Conservation (phyloP, 2,888 invertebrate genomes). For the Pristionchus japonicus region DNA sequence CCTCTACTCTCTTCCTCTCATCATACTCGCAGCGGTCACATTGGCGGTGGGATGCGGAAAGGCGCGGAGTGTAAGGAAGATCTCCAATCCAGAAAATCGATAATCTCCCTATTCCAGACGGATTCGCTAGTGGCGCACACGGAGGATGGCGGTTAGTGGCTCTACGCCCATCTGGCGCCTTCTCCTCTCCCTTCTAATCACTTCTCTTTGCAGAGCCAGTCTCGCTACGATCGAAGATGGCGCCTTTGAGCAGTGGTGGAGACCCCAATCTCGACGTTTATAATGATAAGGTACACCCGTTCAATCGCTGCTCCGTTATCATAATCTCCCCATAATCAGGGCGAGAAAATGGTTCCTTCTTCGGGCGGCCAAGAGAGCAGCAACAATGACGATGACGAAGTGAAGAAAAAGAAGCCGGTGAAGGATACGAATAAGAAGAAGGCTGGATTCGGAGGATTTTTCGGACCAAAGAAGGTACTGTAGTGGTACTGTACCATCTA, state of each 20-base stretch:
- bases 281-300: not conserved
- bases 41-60: not conserved
- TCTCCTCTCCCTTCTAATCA: not conserved
- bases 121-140: not conserved
- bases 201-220: not conserved
- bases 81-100: not conserved
- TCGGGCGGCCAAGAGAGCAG: not conserved
- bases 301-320: too few species aligned
- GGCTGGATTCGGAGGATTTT: constrained; percentile 1
- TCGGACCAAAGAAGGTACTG: not conserved
- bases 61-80: not conserved
- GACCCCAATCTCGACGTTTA: not conserved
- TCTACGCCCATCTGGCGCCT: not conserved
- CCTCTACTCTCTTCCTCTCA: not conserved
- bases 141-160: not conserved
- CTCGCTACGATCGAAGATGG: not conserved
- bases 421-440: not conserved
- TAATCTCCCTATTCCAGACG: not conserved
- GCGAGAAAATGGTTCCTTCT: not conserved
- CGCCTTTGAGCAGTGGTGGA: not conserved
- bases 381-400: not conserved
- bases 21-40: not conserved
- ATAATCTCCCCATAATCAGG: too few species aligned
- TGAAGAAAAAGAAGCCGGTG: not conserved
- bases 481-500: not conserved